Evolutionary conservation across 2,113 vertebrate species (phyloP).

Genomic region (Oenanthe oenanthe): DNA sequence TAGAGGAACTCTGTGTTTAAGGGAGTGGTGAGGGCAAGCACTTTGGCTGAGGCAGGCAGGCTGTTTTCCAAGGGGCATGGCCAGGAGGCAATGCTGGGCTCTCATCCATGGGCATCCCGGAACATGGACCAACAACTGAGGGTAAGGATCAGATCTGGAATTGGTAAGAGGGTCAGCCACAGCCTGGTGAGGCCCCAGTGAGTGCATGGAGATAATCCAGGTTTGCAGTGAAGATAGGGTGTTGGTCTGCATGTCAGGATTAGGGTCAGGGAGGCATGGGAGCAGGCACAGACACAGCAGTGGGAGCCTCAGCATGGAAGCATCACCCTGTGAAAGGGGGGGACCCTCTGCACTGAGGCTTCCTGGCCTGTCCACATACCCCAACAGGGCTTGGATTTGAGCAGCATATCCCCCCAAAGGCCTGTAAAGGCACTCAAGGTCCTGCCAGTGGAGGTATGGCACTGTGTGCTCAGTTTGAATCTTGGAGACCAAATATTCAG

Average conservation of each 20-base stretch:
- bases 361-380: background rate
- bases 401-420: background rate
- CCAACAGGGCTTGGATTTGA: too few relatives aligned
- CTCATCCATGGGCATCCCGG: accelerated
- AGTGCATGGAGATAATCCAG: background rate
- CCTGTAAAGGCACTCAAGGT: background rate
- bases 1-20: background rate
- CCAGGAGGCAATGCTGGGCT: background rate
- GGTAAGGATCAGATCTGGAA: background rate
- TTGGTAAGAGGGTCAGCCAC: background rate
- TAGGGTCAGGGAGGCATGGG: too few relatives aligned
- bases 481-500: background rate
- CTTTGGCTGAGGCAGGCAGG: too few relatives aligned
- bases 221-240: background rate
- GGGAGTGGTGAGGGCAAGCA: accelerated
- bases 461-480: background rate
- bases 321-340: background rate
- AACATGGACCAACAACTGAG: accelerated
- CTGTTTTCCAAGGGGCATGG: accelerated
- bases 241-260: background rate
- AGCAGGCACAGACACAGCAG: background rate
- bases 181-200: background rate
- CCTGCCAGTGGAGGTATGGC: background rate
- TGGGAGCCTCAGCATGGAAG: accelerated
- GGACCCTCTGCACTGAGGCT: accelerated